These are phyloP conservation scores for Emesis furor DNA, from an alignment of 2,888 invertebrate genomes.

Conservation along the genomic window DNA sequence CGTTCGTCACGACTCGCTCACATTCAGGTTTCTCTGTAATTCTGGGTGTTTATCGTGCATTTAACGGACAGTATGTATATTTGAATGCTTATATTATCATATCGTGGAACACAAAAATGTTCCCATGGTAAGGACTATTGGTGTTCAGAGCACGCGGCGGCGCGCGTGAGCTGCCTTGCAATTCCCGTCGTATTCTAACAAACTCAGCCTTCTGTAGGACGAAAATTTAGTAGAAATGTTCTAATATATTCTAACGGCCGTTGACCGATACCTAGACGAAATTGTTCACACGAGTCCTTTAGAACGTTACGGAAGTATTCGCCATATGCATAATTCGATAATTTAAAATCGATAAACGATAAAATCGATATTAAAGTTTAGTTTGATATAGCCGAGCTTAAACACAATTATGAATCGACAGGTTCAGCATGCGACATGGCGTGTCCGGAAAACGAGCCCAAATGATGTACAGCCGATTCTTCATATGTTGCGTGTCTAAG, in stretches of 20 bases:
- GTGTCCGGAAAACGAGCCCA: constrained; percentile 90
- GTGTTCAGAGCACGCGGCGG: constrained; percentile 88
- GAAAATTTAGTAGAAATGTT: constrained; percentile 92
- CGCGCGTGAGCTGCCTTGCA: constrained; percentile 88
- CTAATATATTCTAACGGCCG: constrained; percentile 91
- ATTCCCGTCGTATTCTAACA: constrained; percentile 90
- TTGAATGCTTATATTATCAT: constrained; percentile 92
- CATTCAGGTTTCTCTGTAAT: constrained; percentile 91
- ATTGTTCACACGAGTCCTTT: constrained; percentile 44
- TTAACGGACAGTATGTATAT: constrained; percentile 92
- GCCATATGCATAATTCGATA: constrained; percentile 81
- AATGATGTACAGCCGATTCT: constrained; percentile 84
- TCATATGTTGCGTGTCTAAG: constrained; percentile 70
- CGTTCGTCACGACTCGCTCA: constrained; percentile 89
- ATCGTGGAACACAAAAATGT: constrained; percentile 92
- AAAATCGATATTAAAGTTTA: constrained; percentile 81
- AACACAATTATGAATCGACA: constrained; percentile 88
- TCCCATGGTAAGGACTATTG: constrained; percentile 90
- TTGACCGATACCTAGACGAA: constrained; percentile 86
- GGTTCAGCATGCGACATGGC: constrained; percentile 90
- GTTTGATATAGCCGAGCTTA: constrained; percentile 83
- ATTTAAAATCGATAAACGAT: constrained; percentile 81
- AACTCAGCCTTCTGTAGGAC: constrained; percentile 92
- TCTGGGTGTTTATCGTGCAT: constrained; percentile 92
- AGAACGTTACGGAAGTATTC: constrained; percentile 21